A percentile compares a stretch with the other conserved stretches of the same genome.
These are phyloP conservation scores for Amphipoea lucens DNA, from an alignment of 2,888 invertebrate species.

Conservation along the genomic window DNA sequence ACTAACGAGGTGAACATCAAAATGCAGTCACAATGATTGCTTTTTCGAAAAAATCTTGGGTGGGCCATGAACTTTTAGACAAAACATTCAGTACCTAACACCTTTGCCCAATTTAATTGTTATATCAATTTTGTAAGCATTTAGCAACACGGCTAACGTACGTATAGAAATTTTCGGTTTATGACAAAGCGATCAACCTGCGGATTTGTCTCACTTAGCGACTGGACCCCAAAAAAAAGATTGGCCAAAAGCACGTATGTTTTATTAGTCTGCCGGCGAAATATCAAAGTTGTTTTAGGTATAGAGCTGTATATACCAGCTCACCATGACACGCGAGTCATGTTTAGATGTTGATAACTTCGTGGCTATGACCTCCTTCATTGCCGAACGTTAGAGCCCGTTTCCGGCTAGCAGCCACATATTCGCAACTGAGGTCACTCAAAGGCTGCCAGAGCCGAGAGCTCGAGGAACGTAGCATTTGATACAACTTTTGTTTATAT, in stretches of 20 bases:
- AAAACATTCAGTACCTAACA: constrained; percentile 33
- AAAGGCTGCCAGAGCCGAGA: constrained; percentile 48
- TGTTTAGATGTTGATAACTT: constrained; percentile 83
- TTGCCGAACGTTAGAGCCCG: constrained; percentile 79
- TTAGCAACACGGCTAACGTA: constrained; percentile 30
- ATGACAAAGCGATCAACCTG: constrained; percentile 38
- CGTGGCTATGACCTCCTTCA: constrained; percentile 82
- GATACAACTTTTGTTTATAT: constrained; percentile 63
- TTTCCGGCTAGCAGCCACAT: constrained; percentile 83
- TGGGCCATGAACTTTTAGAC: constrained; percentile 51
- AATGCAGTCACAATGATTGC: constrained; percentile 18
- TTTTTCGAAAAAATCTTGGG: constrained; percentile 15
- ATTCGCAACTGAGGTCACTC: constrained; percentile 70
- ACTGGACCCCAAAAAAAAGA: constrained; percentile 62
- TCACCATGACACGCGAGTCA: constrained; percentile 80
- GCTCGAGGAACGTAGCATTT: constrained; percentile 63
- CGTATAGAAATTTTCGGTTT: constrained; percentile 24
- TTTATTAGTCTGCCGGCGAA: constrained; percentile 81
- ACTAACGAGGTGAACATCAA: constrained; percentile 14
- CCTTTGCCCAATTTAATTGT: constrained; percentile 45
- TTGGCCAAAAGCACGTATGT: constrained; percentile 72
- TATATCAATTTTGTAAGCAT: constrained; percentile 41
- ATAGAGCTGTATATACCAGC: constrained; percentile 76
- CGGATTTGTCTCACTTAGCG: constrained; percentile 56
- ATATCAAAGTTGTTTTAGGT: constrained; percentile 84